Percentiles rank a stretch among this genome's conserved stretches.
Conservation (phyloP, 2,113 vertebrate genomes). For the Lophotis ruficrista region DNA sequence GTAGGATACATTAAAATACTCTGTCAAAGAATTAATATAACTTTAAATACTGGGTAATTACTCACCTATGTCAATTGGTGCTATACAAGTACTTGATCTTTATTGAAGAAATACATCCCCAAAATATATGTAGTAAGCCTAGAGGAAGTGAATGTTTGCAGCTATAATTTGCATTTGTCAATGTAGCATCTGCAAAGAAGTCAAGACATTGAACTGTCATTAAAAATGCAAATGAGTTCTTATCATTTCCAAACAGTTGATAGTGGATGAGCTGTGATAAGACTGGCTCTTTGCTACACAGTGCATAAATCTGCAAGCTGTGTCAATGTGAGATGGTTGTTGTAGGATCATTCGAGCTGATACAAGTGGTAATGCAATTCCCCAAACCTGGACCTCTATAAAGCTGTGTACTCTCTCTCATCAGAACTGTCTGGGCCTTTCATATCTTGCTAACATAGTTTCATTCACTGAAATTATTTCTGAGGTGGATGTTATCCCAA, state of each 20-base stretch:
- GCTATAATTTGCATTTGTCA: conserved; percentile 45
- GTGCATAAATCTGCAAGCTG: conserved; percentile 44
- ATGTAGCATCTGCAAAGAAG: conserved; percentile 42
- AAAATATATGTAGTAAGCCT: background rate
- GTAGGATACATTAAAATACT: background rate
- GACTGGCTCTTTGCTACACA: conserved; percentile 55
- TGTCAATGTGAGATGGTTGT: conserved; percentile 32
- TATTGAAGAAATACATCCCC: background rate
- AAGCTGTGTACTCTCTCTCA: background rate
- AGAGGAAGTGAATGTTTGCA: conserved; percentile 29
- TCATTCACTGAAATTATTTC: conserved; percentile 25
- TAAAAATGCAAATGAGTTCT: conserved; percentile 84
- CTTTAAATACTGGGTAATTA: background rate
- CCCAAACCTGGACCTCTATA: conserved; percentile 10
- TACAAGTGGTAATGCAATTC: conserved; percentile 43
- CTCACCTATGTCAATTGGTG: background rate
- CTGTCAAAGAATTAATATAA: background rate
- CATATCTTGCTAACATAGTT: background rate
- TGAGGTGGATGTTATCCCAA: background rate
- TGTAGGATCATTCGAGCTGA: conserved; percentile 24
- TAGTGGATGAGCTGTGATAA: conserved; percentile 80
- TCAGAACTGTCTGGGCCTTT: background rate
- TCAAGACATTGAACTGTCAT: conserved; percentile 67
- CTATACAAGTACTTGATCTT: background rate
- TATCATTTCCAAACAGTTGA: conserved; percentile 83